phyloP scores from a whole-genome alignment of 2,797 vertebrate species.

The Pagetopsis macropterus region DNA sequence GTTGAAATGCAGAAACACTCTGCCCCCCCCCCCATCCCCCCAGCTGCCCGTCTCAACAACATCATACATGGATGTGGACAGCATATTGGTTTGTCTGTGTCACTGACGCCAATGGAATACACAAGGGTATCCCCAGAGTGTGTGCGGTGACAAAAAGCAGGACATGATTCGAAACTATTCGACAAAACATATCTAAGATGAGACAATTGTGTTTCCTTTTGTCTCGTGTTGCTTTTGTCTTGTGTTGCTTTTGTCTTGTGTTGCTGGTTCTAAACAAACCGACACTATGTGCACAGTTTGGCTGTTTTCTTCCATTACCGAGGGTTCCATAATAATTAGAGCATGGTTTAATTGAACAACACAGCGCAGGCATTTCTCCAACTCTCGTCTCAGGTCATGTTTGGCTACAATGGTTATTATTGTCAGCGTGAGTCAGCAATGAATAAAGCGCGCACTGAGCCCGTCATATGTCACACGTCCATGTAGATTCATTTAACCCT shows the following conservation, averaged over 20 bases:
- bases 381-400: slow-evolving; percentile 23
- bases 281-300: slow-evolving; percentile 19
- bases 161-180: not conserved
- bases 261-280: slow-evolving; percentile 23
- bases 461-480: slow-evolving; percentile 57
- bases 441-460: slow-evolving; percentile 29
- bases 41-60: slow-evolving; percentile 36
- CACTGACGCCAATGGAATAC: slow-evolving; percentile 25
- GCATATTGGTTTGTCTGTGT: slow-evolving; percentile 46
- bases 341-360: slow-evolving; percentile 54
- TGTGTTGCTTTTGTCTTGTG: not conserved
- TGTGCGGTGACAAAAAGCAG: not conserved
- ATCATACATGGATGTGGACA: slow-evolving; percentile 53
- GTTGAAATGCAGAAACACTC: slow-evolving; percentile 45
- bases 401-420: slow-evolving; percentile 42
- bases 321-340: slow-evolving; percentile 51
- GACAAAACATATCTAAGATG: slow-evolving; percentile 10
- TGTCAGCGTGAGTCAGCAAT: slow-evolving; percentile 51
- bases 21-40: not conserved
- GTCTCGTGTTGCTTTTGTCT: not conserved
- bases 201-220: slow-evolving; percentile 1
- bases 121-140: slow-evolving; percentile 1
- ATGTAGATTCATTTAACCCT: slow-evolving; percentile 63
- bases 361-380: slow-evolving; percentile 45
- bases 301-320: slow-evolving; percentile 36